These are phyloP conservation scores for Prunella fulvescens DNA, from an alignment of 2,113 vertebrate genomes.

Conservation along the genomic window DNA sequence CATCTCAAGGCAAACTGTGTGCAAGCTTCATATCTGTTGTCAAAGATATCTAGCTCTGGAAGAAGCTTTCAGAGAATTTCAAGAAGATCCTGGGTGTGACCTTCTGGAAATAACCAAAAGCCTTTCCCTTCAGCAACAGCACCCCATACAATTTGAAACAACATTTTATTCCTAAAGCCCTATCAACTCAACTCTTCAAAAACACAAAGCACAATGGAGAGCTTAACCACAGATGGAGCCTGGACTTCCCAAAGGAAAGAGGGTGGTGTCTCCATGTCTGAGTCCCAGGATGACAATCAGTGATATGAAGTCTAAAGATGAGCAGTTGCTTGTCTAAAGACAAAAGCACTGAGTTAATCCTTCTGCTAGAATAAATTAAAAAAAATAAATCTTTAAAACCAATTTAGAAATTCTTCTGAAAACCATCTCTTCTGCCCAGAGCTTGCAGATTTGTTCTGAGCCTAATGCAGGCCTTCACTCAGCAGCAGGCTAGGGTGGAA, in stretches of 20 bases:
- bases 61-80: background rate
- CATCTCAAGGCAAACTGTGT: background rate
- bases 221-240: background rate
- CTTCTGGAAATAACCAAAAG: background rate
- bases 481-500: background rate
- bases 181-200: background rate
- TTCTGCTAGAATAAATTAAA: background rate
- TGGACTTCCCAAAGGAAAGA: background rate
- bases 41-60: background rate
- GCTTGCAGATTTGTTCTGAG: background rate
- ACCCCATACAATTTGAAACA: background rate
- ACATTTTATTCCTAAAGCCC: background rate
- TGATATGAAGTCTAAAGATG: background rate
- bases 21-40: background rate
- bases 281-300: background rate
- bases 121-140: background rate
- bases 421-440: background rate
- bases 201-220: background rate
- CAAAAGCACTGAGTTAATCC: background rate
- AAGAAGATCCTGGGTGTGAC: background rate
- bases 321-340: background rate
- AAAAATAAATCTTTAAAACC: background rate
- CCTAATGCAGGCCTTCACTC: background rate
- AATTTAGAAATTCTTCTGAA: background rate
- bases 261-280: accelerated